Conservation (phyloP, 2,888 invertebrate genomes). For the Gortyna flavago region DNA sequence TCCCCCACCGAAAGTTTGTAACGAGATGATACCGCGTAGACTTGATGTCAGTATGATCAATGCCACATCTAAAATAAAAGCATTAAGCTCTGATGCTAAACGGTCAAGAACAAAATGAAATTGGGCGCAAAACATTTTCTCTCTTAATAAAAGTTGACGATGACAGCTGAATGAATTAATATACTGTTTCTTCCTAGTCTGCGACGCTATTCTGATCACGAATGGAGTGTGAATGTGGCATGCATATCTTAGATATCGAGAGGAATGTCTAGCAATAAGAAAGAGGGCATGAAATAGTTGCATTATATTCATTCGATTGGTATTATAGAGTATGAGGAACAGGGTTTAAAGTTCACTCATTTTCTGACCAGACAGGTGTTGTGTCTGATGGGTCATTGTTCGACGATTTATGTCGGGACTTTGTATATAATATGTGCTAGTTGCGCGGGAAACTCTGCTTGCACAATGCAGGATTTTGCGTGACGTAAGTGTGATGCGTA, state of each 20-base stretch:
- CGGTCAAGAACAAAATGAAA: slow-evolving; percentile 33
- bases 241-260: slow-evolving; percentile 15
- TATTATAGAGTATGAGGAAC: not conserved
- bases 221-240: not conserved
- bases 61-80: slow-evolving; percentile 24
- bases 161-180: slow-evolving; percentile 13
- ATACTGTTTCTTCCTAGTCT: slow-evolving; percentile 15
- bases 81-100: slow-evolving; percentile 19
- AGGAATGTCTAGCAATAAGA: slow-evolving; percentile 6
- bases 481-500: too few species aligned
- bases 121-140: slow-evolving; percentile 1
- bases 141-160: slow-evolving; percentile 17
- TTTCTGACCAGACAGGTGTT: too few species aligned
- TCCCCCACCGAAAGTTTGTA: slow-evolving; percentile 10
- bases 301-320: not conserved
- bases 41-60: slow-evolving; percentile 20
- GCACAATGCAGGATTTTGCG: too few species aligned
- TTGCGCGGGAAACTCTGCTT: too few species aligned
- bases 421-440: too few species aligned
- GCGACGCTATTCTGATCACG: slow-evolving; percentile 24
- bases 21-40: slow-evolving; percentile 9
- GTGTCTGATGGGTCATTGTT: not conserved
- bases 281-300: not conserved
- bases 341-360: not conserved
- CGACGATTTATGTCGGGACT: too few species aligned